Percentiles rank a stretch among this genome's conserved stretches.
These are phyloP conservation scores for Amphibalanus amphitrite DNA, from an alignment of 1,140 invertebrate genomes.

Conservation along the genomic window DNA sequence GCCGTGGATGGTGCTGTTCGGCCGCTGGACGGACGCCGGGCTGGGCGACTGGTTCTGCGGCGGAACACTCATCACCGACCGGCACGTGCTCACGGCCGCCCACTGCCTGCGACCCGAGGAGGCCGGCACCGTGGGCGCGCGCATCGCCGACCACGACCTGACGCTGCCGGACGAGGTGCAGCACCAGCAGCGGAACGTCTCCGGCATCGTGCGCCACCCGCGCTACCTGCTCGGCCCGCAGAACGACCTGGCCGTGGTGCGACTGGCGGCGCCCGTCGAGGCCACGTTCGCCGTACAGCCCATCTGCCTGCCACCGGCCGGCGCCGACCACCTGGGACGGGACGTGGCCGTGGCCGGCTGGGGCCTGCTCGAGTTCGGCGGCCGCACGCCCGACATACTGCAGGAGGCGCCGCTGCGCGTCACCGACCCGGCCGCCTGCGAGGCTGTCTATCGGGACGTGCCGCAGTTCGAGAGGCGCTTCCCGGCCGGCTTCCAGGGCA, in stretches of 20 bases:
- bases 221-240: conserved; percentile 24
- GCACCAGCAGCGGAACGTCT: conserved; percentile 11
- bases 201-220: conserved; percentile 24
- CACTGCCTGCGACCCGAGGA: conserved; percentile 57
- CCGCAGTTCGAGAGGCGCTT: neutral
- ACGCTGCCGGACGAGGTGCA: neutral
- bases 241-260: conserved; percentile 45
- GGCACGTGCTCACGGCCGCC: conserved; percentile 73
- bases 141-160: conserved; percentile 47
- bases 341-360: conserved; percentile 32
- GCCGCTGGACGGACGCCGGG: neutral
- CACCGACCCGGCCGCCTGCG: conserved; percentile 32
- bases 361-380: conserved; percentile 37
- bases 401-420: conserved; percentile 38
- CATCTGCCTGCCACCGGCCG: conserved; percentile 40
- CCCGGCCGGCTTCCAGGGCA: conserved; percentile 4
- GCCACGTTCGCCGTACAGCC: conserved; percentile 38
- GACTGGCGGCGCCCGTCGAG: conserved; percentile 27
- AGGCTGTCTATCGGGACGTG: conserved; percentile 3
- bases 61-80: conserved; percentile 63
- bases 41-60: conserved; percentile 45
- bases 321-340: conserved; percentile 30
- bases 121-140: conserved; percentile 62
- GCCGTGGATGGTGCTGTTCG: conserved; percentile 11
- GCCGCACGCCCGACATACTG: conserved; percentile 33